Conservation (phyloP, 1,140 invertebrate species). For the Drosophila kurseongensis region DNA sequence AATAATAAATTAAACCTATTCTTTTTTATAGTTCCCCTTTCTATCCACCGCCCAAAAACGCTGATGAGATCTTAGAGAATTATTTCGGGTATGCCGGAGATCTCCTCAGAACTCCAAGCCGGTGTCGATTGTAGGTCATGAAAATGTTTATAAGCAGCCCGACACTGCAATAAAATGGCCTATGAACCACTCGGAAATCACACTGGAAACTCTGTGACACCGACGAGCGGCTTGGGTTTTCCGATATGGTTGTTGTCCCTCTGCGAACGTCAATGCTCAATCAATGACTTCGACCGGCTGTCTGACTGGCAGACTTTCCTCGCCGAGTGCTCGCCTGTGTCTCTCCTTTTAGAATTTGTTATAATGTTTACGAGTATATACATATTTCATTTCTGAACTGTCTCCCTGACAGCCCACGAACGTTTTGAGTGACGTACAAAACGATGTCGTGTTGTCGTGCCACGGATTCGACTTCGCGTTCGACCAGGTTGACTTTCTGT, state of each 20-base stretch:
- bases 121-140: not conserved
- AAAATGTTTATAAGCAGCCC: not conserved
- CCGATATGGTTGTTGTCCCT: not conserved
- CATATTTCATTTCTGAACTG: slow-evolving; percentile 81
- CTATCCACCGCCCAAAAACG: no score
- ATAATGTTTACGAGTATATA: slow-evolving; percentile 53
- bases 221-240: not conserved
- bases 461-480: slow-evolving; percentile 42
- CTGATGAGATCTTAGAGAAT: no score
- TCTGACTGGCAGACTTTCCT: slow-evolving; percentile 20
- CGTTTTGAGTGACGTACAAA: slow-evolving; percentile 81
- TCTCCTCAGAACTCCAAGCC: no score
- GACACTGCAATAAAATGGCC: not conserved
- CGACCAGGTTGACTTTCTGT: slow-evolving; percentile 71
- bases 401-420: slow-evolving; percentile 78
- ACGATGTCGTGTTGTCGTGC: slow-evolving; percentile 82
- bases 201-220: slow-evolving; percentile 1
- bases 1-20: no score
- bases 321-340: slow-evolving; percentile 41
- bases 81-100: no score
- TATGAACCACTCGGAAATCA: not conserved
- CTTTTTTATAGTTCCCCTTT: no score
- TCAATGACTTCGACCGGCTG: slow-evolving; percentile 43
- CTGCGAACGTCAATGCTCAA: slow-evolving; percentile 42
- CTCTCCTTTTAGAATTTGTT: slow-evolving; percentile 75